A percentile compares a stretch with the other conserved stretches of the same genome.
phyloP scores from a whole-genome alignment of 2,797 vertebrate genomes.

The Pampus argenteus region DNA sequence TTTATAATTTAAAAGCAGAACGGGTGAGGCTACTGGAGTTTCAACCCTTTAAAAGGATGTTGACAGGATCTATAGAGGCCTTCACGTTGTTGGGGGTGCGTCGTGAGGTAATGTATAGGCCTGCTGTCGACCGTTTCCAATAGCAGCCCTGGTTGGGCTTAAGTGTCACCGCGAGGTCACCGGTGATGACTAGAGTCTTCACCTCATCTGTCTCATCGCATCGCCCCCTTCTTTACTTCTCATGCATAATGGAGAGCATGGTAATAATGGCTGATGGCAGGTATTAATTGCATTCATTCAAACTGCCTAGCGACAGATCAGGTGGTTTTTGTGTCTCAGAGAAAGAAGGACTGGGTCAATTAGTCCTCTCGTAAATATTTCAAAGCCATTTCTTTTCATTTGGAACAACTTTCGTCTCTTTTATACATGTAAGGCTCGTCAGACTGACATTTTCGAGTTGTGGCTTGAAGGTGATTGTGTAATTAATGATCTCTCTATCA shows the following conservation, averaged over 20 bases:
- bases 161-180: constrained; percentile 49
- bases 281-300: constrained; percentile 60
- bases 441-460: background rate
- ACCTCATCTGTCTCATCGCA: constrained; percentile 30
- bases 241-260: constrained; percentile 73
- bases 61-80: constrained; percentile 37
- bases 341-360: constrained; percentile 58
- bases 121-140: constrained; percentile 23
- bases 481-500: constrained; percentile 15
- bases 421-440: background rate
- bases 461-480: background rate
- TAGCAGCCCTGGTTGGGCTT: constrained; percentile 54
- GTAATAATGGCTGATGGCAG: constrained; percentile 48
- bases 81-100: constrained; percentile 40
- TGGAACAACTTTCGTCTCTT: constrained; percentile 32
- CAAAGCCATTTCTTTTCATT: constrained; percentile 33
- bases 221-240: constrained; percentile 49
- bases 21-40: constrained; percentile 36
- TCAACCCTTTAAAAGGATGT: constrained; percentile 12
- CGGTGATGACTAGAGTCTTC: constrained; percentile 44
- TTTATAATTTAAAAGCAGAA: constrained; percentile 16
- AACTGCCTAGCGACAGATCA: constrained; percentile 28
- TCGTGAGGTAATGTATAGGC: constrained; percentile 56
- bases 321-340: constrained; percentile 42
- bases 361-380: constrained; percentile 68